Percentiles rank a stretch among this genome's conserved stretches.
phyloP scores from a whole-genome alignment of 64 coral and sea anemone genomes.

The Anthopleura sola region DNA sequence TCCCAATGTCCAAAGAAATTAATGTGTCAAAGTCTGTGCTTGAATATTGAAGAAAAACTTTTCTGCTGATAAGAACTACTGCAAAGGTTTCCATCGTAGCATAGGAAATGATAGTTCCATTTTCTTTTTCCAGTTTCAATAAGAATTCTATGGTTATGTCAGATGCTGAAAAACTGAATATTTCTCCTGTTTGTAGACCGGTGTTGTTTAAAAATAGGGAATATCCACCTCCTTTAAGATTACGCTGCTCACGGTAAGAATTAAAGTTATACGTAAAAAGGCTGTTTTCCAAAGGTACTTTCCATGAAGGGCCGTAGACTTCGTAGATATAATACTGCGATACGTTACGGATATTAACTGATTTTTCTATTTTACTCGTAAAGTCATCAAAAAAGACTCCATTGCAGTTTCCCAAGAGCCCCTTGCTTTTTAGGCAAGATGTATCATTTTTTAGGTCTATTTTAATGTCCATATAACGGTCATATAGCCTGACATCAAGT shows the following conservation, averaged over 20 bases:
- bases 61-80: constrained; percentile 50
- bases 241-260: constrained; percentile 41
- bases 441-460: constrained; percentile 52
- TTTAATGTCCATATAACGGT: constrained; percentile 81
- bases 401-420: constrained; percentile 85
- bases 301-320: constrained; percentile 62
- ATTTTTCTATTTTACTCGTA: background rate
- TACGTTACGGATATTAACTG: background rate
- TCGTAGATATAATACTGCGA: constrained; percentile 56
- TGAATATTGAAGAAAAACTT: constrained; percentile 65
- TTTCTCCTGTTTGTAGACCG: constrained; percentile 62
- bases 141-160: constrained; percentile 87
- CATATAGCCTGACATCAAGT: constrained; percentile 64
- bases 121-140: constrained; percentile 41
- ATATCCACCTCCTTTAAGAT: constrained; percentile 66
- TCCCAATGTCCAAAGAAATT: constrained; percentile 42
- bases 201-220: constrained; percentile 72
- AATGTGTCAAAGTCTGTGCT: constrained; percentile 74
- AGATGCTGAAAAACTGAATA: constrained; percentile 76
- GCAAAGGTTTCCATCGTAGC: constrained; percentile 80
- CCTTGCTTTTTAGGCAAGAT: constrained; percentile 53
- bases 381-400: constrained; percentile 53
- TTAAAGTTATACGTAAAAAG: constrained; percentile 66
- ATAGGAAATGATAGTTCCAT: constrained; percentile 89
- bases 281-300: constrained; percentile 21